These are phyloP conservation scores for Papilio aristodemus DNA, from an alignment of 1,140 invertebrate species.

Conservation along the genomic window DNA sequence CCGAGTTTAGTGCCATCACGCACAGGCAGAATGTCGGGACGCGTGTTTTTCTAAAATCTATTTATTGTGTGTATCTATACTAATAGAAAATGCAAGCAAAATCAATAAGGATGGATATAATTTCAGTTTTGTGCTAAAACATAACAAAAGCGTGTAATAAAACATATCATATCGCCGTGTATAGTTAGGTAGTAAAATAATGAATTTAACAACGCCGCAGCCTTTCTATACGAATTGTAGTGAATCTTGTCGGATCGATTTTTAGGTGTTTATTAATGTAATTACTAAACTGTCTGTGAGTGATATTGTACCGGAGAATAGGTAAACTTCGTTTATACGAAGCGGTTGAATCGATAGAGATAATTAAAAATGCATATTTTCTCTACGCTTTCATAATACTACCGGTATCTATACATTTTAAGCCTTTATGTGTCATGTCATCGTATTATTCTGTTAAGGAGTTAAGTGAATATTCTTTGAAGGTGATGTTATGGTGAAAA, in stretches of 20 bases:
- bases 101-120: constrained; percentile 41
- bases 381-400: constrained; percentile 69
- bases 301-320: constrained; percentile 66
- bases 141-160: constrained; percentile 37
- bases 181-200: constrained; percentile 66
- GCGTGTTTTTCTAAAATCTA: constrained; percentile 40
- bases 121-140: constrained; percentile 38
- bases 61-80: constrained; percentile 68
- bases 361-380: constrained; percentile 80
- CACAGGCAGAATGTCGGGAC: constrained; percentile 54
- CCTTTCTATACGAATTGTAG: constrained; percentile 72
- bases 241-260: constrained; percentile 75
- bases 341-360: constrained; percentile 67
- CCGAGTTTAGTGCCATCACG: constrained; percentile 71
- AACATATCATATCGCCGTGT: constrained; percentile 39
- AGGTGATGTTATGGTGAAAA: constrained; percentile 40
- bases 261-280: constrained; percentile 79
- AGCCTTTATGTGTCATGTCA: constrained; percentile 43
- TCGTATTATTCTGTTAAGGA: constrained; percentile 44
- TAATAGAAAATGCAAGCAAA: constrained; percentile 61
- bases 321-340: constrained; percentile 45
- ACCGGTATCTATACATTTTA: constrained; percentile 49
- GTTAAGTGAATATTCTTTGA: constrained; percentile 45
- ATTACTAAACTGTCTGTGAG: constrained; percentile 72
- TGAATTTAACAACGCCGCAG: constrained; percentile 73